Conservation (phyloP, 2,888 invertebrate genomes). For the Dexiosoma caninum region DNA sequence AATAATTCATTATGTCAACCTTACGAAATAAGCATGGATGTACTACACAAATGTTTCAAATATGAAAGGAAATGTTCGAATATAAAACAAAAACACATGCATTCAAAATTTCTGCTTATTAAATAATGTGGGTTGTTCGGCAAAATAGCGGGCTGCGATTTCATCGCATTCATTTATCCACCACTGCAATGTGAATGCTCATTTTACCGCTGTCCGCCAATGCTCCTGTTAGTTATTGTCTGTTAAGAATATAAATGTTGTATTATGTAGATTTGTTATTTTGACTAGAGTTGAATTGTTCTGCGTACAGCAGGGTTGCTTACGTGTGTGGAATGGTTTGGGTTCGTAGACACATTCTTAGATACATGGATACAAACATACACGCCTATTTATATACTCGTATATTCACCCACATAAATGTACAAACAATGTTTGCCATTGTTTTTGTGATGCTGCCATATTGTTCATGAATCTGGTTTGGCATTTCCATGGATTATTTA, state of each 20-base stretch:
- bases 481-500: conserved; percentile 49
- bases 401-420: neutral
- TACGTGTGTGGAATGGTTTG: neutral
- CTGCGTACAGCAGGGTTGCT: neutral
- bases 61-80: neutral
- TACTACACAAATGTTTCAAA: conserved; percentile 18
- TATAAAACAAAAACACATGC: conserved; percentile 1
- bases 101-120: too few species aligned
- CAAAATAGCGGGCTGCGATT: neutral
- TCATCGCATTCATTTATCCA: neutral
- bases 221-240: conserved; percentile 37
- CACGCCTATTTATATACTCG: neutral
- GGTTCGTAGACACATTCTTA: too few species aligned
- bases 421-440: neutral
- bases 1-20: neutral
- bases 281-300: conserved; percentile 4
- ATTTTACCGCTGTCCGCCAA: conserved; percentile 23
- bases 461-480: conserved; percentile 58
- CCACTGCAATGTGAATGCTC: conserved; percentile 15
- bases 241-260: conserved; percentile 58
- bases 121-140: conserved; percentile 11
- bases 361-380: neutral
- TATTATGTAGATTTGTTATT: conserved; percentile 58
- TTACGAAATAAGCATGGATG: neutral
- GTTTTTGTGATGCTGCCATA: conserved; percentile 44